phyloP scores from a whole-genome alignment of 1,140 invertebrate genomes.

The Papilio aristodemus region DNA sequence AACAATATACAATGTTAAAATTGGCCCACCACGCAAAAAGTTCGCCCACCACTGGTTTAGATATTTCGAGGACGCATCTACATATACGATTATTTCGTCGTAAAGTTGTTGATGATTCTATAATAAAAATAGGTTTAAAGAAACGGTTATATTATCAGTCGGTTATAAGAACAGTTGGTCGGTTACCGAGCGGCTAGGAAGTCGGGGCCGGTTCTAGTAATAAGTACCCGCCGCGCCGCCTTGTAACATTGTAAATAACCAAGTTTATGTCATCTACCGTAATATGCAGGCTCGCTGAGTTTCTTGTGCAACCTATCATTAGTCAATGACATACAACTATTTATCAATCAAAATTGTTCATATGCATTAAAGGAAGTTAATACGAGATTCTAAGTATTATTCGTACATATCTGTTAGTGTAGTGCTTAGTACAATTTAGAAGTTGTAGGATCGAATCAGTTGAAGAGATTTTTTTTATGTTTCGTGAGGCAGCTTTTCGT shows the following conservation, averaged over 20 bases:
- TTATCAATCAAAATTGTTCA: conserved; percentile 30
- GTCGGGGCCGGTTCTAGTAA: conserved; percentile 12
- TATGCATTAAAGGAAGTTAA: conserved; percentile 21
- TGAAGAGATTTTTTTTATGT: background rate
- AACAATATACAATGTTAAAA: no score
- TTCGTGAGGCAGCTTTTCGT: no score
- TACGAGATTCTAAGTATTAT: background rate
- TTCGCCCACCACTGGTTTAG: no score
- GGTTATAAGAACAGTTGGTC: conserved; percentile 24
- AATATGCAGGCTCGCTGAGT: conserved; percentile 26
- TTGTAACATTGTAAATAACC: conserved; percentile 22
- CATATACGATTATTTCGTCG: no score
- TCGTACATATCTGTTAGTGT: background rate
- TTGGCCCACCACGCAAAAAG: no score
- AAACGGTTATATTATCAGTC: conserved; percentile 21
- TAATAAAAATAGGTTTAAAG: conserved; percentile 7
- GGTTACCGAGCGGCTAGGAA: background rate
- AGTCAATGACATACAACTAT: conserved; percentile 30
- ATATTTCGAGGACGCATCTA: background rate
- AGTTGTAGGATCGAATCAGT: background rate
- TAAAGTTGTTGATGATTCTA: background rate
- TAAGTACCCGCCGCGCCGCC: background rate
- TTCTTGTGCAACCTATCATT: conserved; percentile 20
- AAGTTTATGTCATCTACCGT: conserved; percentile 29
- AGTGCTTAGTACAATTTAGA: background rate